phyloP scores from a whole-genome alignment of 1,140 invertebrate species.

The Periplaneta americana region DNA sequence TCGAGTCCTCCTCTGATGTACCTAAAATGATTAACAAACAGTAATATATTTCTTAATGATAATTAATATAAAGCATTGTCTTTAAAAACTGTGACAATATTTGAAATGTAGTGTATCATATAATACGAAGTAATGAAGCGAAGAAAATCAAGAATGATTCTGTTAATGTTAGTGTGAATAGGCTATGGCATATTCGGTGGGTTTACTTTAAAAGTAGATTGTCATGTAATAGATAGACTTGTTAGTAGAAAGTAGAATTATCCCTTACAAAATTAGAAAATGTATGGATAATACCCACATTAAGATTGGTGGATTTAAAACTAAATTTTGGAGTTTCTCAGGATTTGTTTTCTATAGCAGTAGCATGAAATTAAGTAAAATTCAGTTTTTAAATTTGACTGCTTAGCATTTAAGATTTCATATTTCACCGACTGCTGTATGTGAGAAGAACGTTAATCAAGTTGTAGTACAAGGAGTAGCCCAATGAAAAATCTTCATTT shows the following conservation, averaged over 20 bases:
- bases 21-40: no score
- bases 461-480: no score
- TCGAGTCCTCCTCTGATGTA: neutral
- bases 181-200: slow-evolving; percentile 22
- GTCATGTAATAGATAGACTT: neutral
- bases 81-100: neutral
- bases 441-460: no score
- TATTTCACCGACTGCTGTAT: no score
- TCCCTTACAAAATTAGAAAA: neutral
- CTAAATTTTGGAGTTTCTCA: neutral
- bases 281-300: neutral
- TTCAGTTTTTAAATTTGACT: no score
- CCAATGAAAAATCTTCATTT: no score
- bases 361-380: no score
- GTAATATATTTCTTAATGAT: neutral
- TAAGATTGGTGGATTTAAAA: neutral
- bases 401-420: no score
- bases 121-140: neutral
- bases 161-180: slow-evolving; percentile 10
- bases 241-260: neutral
- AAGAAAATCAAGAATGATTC: slow-evolving; percentile 3
- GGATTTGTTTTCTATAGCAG: no score
- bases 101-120: neutral
- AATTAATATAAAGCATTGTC: neutral
- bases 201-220: neutral